Evolutionary conservation across 2,113 vertebrate species (phyloP).

Genomic region (Bambusicola thoracicus): DNA sequence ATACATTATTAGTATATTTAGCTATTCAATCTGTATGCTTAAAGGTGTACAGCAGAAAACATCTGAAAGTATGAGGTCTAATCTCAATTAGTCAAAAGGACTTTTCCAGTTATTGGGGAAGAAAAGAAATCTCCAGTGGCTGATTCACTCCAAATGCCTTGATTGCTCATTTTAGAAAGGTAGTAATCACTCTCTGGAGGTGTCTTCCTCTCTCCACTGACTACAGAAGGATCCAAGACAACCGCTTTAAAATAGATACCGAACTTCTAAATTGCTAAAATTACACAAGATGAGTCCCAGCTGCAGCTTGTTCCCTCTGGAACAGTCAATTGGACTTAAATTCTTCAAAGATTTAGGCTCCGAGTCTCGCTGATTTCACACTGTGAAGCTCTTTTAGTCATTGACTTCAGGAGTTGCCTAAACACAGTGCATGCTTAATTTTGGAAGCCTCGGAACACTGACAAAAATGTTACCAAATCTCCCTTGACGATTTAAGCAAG

Average conservation of each 20-base stretch:
- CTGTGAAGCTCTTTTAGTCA: background rate
- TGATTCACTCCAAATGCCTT: background rate
- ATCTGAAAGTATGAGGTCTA: background rate
- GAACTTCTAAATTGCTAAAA: conserved; percentile 42
- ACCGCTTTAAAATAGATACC: conserved; percentile 41
- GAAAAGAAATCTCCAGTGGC: background rate
- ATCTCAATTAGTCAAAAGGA: background rate
- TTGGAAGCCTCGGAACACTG: rapidly evolving
- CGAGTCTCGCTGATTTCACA: conserved; percentile 16
- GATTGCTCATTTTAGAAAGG: conserved; percentile 41
- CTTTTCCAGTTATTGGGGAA: background rate
- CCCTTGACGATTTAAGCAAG: background rate
- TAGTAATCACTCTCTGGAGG: conserved; percentile 16
- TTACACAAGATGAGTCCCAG: conserved; percentile 43
- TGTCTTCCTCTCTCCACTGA: background rate
- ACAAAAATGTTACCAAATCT: background rate
- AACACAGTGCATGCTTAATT: background rate
- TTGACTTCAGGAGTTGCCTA: background rate
- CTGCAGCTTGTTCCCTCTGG: background rate
- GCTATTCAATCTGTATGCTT: background rate
- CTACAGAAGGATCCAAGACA: conserved; percentile 3
- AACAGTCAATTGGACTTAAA: conserved; percentile 30
- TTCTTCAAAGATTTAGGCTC: conserved; percentile 9
- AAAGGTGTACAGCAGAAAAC: background rate
- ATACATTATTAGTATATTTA: background rate